phyloP scores from a whole-genome alignment of 1,140 invertebrate genomes.

The Zaprionus capensis region DNA sequence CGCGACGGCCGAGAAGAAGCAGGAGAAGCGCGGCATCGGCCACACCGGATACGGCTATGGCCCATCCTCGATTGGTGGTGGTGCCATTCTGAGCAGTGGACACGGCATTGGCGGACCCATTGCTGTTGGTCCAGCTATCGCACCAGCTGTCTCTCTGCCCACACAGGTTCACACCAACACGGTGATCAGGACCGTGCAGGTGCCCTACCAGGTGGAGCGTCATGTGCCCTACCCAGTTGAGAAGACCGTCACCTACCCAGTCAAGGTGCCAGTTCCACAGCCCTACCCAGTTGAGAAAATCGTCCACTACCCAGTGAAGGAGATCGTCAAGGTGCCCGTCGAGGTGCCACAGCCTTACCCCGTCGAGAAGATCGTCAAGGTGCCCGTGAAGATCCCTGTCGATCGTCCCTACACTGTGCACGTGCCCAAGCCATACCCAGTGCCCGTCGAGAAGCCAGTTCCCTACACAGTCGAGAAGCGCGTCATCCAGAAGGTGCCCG shows the following conservation, averaged over 20 bases:
- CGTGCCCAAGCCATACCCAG: constrained; percentile 86
- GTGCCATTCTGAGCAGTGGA: constrained; percentile 59
- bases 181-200: constrained; percentile 85
- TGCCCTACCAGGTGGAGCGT: constrained; percentile 88
- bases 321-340: constrained; percentile 88
- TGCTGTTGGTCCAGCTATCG: constrained; percentile 26
- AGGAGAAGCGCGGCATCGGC: constrained; percentile 89
- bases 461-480: constrained; percentile 87
- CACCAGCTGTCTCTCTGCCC: constrained; percentile 58
- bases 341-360: constrained; percentile 89
- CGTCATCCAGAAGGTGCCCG: constrained; percentile 84
- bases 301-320: constrained; percentile 86
- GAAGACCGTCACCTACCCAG: constrained; percentile 87
- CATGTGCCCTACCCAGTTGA: constrained; percentile 88
- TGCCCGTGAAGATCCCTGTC: constrained; percentile 86
- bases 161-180: constrained; percentile 84
- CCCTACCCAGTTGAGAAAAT: constrained; percentile 87
- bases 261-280: constrained; percentile 87
- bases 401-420: constrained; percentile 87
- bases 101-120: constrained; percentile 12
- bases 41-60: constrained; percentile 86
- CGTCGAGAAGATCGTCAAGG: constrained; percentile 85
- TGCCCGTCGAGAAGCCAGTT: constrained; percentile 87
- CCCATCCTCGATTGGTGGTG: constrained; percentile 65
- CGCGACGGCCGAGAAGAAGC: constrained; percentile 87